phyloP scores from a whole-genome alignment of 2,797 vertebrate genomes.

The Melanotaenia trifasciata region DNA sequence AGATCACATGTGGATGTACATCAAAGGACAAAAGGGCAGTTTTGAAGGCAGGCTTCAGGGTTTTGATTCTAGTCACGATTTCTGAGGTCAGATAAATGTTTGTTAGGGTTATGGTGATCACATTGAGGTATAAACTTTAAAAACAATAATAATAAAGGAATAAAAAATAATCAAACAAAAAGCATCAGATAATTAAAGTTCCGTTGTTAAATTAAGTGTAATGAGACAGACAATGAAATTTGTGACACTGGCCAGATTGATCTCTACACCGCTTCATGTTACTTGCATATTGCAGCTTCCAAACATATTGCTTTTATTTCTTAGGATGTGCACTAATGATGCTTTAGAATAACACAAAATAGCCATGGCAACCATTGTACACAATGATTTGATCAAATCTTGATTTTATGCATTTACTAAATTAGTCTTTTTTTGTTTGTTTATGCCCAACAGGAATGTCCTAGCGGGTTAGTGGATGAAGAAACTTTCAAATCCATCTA shows the following conservation, averaged over 20 bases:
- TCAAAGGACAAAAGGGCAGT: background rate
- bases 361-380: too few species aligned
- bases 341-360: too few species aligned
- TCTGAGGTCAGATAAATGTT: background rate
- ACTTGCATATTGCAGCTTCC: too few species aligned
- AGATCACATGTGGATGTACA: background rate
- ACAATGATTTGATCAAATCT: background rate
- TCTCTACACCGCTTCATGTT: too few species aligned
- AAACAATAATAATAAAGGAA: too few species aligned
- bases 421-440: conserved; percentile 2
- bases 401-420: background rate
- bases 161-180: too few species aligned
- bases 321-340: too few species aligned
- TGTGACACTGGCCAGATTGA: too few species aligned
- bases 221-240: too few species aligned
- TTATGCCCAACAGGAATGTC: conserved; percentile 87
- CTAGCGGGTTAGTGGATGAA: conserved; percentile 93
- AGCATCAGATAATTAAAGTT: too few species aligned
- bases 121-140: background rate
- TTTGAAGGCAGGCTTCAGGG: background rate
- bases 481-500: conserved; percentile 96
- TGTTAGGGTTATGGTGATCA: background rate
- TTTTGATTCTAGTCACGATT: background rate
- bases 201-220: too few species aligned
- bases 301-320: too few species aligned